These are phyloP conservation scores for Vesta saturnalis DNA, from an alignment of 2,888 invertebrate genomes.

Conservation along the genomic window DNA sequence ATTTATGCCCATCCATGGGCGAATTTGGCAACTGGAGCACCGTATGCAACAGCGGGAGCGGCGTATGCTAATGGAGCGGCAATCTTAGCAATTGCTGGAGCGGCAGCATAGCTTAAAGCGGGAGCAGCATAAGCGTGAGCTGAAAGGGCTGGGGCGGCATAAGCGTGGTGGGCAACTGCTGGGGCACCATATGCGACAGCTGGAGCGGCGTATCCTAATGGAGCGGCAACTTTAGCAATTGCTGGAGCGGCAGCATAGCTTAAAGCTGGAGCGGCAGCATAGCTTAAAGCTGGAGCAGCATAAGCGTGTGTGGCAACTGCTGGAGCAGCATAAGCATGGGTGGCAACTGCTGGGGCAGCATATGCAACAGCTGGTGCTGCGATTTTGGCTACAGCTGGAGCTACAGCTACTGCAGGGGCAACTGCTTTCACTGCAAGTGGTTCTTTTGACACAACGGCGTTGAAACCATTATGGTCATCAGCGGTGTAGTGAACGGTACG, in stretches of 20 bases:
- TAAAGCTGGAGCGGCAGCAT: slow-evolving; percentile 40
- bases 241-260: slow-evolving; percentile 28
- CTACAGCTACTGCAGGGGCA: slow-evolving; percentile 51
- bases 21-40: slow-evolving; percentile 47
- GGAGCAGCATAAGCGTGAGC: slow-evolving; percentile 51
- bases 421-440: slow-evolving; percentile 58
- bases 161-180: slow-evolving; percentile 58
- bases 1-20: slow-evolving; percentile 8
- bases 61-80: slow-evolving; percentile 43
- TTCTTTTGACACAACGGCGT: slow-evolving; percentile 65
- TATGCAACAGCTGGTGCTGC: slow-evolving; percentile 55
- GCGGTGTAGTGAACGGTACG: slow-evolving; percentile 66
- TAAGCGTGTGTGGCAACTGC: slow-evolving; percentile 48
- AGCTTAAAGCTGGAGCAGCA: slow-evolving; percentile 38
- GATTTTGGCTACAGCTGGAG: slow-evolving; percentile 39
- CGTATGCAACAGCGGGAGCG: slow-evolving; percentile 42
- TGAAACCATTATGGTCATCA: slow-evolving; percentile 65
- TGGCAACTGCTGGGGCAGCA: slow-evolving; percentile 27
- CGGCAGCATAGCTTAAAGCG: slow-evolving; percentile 46
- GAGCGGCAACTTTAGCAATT: slow-evolving; percentile 50
- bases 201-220: slow-evolving; percentile 51
- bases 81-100: slow-evolving; percentile 44
- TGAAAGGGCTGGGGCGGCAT: slow-evolving; percentile 51
- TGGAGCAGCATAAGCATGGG: slow-evolving; percentile 44
- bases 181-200: slow-evolving; percentile 10